Conservation (phyloP, 2,797 vertebrate species). For the Schizopygopsis malacanthus region DNA sequence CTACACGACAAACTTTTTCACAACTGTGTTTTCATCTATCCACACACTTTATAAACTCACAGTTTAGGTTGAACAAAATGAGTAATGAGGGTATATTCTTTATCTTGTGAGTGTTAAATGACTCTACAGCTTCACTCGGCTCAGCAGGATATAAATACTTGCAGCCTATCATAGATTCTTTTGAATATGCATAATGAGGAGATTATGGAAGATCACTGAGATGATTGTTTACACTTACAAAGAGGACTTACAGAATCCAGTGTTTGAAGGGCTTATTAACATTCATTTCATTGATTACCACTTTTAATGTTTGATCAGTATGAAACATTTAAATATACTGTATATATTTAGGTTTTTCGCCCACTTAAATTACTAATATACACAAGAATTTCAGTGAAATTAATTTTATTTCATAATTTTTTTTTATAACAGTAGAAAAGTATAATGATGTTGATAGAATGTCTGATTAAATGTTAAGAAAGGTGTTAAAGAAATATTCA, state of each 20-base stretch:
- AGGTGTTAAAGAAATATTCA: not conserved
- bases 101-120: slow-evolving; percentile 19
- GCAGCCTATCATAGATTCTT: not conserved
- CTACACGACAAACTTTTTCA: slow-evolving; percentile 29
- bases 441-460: not conserved
- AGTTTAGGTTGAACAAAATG: slow-evolving; percentile 6
- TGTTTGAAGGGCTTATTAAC: not conserved
- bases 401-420: not conserved
- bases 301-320: not conserved
- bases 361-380: no score
- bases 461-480: not conserved
- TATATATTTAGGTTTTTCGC: not conserved
- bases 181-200: slow-evolving; percentile 16
- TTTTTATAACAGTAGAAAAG: not conserved
- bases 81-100: not conserved
- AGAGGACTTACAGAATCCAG: not conserved
- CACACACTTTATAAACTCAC: not conserved
- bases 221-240: not conserved
- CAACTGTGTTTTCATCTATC: not conserved
- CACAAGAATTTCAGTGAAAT: not conserved
- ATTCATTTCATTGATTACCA: not conserved
- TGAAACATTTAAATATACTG: not conserved
- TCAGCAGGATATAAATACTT: slow-evolving; percentile 3
- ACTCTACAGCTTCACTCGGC: not conserved
- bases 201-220: not conserved